Base-by-base conservation (phyloP, 2,113 vertebrate genomes). In the Eulemur rufifrons region DNA sequence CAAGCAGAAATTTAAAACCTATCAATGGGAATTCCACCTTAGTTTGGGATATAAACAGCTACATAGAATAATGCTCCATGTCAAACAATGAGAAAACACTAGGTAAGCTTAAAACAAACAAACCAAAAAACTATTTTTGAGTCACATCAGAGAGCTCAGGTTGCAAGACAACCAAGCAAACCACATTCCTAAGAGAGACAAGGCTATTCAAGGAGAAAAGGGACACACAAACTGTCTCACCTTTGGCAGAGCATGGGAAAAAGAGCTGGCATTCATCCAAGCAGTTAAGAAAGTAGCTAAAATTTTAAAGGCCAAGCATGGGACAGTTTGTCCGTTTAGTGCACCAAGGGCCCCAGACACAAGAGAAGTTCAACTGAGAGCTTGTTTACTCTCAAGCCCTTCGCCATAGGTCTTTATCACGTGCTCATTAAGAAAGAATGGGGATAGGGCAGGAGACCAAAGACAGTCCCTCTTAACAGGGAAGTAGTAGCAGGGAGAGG, bases 1-100 rank as follows among this genome's bases (percentile, higher is more conserved):
- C 80, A 95, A 93, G 45, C 29, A 74, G 63, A 76, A 95, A 61
- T 68, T 90, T 88, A 66, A 83, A 97, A 87, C 9, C 86, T 93
- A 95, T n/a, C 27, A 95, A 84, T 59, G 39, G 11, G 42, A 89
- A 66, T 86, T 92, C 68, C 8, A 73, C 37, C 54, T 82, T 64
- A 86, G 39, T 52, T 56, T 93, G 34, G 3, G 25, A 94, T 87
- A 9, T 66, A 93, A 78, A 63, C 23, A 93, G 20, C 63, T 77
- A 82, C 7, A 89, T 54, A 92, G 54, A 54, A 42, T 82, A n/a
- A 95, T 59, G 71, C 29, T 61, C 29, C 27, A 54, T 90, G 54
- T 52, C 34, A 66, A 97, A 96, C 45, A 91, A 64, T 78, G 37
- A 69, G 42, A 94, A 92, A 77, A 89, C 6, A 86, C 47, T 17